Evolutionary conservation across 2,797 vertebrate genomes (phyloP), one percentile per base, ranked within the genome.

Genomic region (Gambusia yucatana): DNA sequence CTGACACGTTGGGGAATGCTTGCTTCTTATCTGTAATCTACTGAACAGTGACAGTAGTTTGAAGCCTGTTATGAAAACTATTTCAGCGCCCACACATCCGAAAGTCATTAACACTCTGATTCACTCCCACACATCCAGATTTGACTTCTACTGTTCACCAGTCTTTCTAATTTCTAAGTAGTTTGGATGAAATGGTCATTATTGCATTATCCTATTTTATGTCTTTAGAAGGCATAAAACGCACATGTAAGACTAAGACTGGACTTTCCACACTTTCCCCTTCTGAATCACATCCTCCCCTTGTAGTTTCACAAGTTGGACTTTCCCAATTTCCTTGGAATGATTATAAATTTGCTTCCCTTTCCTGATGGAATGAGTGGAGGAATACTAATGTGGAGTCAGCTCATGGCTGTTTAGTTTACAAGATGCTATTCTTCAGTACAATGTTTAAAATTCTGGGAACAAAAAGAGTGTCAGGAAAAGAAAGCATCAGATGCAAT

Each of bases 261-360:
- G 85, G 76, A 89, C 43, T 85, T 91, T 85, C 84, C 83, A 78
- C 36, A 33, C 14, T 80, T 73, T 44, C 3, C n/a, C 41, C 44
- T 46, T 2, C 1, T 33, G 0, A 36, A 43, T 82, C 57, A 86
- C 65, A 82, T 91, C 85, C 85, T 88, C 83, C 77, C 77, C 75
- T 70, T 69, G 28, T 25, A 1, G 6, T 69, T 75, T 43, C 0
- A 48, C 20, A 57, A 47, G 17, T 22, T 0, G 48, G 14, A 77
- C 73, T 72, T 80, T 75, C 30, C 80, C 14, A 22, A 69, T 16
- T 72, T 79, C 25, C 7, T 41, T 47, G 20, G 46, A 61, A 73
- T 1, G 0, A 13, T 2, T 17, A 14, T 8, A 46, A 3, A 16
- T 3, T 30, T 65, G 0, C 22, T 22, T 17, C 11, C 44, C 4